Evolutionary conservation across 2,797 vertebrate species (phyloP).

Genomic region (Ficedula albicollis): DNA sequence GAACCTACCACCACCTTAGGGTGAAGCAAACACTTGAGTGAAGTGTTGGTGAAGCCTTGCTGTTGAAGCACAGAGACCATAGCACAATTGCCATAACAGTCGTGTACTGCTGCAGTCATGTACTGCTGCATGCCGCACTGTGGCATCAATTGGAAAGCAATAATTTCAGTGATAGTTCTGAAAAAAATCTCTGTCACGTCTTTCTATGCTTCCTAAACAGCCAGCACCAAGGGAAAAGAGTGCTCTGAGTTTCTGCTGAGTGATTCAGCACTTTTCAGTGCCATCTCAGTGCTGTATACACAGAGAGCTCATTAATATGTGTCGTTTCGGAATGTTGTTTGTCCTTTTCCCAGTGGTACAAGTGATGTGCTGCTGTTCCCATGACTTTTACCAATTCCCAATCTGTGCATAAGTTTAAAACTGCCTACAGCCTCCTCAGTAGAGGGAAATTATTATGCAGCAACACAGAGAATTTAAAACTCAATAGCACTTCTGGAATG

Average conservation of each 20-base stretch:
- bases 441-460: neutral
- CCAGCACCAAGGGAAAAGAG: neutral
- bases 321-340: neutral
- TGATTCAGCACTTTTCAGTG: neutral
- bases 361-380: neutral
- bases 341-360: neutral
- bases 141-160: neutral
- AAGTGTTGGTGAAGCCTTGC: neutral
- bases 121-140: neutral
- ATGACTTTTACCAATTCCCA: neutral
- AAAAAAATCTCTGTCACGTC: neutral
- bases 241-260: neutral
- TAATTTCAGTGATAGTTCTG: neutral
- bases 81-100: fast-evolving
- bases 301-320: neutral
- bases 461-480: neutral
- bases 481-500: neutral
- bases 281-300: neutral
- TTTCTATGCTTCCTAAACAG: neutral
- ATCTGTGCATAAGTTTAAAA: neutral
- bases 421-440: neutral
- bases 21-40: neutral
- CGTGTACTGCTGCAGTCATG: fast-evolving
- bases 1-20: neutral
- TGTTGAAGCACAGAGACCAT: neutral